Evolutionary conservation across 2,888 invertebrate genomes (phyloP).

Genomic region (Nomada fucata): DNA sequence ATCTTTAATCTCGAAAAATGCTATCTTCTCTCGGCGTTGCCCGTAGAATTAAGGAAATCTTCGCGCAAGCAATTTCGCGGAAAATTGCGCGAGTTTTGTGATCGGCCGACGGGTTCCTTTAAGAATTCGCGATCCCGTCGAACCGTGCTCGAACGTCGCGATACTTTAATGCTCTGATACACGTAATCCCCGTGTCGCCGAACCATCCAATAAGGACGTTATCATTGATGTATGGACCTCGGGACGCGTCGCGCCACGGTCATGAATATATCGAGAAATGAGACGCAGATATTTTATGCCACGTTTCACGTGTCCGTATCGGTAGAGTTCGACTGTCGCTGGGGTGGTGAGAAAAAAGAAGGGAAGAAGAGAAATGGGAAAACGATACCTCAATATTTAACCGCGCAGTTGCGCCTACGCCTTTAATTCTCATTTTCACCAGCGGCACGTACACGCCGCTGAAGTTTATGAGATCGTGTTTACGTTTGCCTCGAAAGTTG

Average conservation of each 20-base stretch:
- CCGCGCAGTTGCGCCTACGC: neutral
- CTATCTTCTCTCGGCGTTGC: neutral
- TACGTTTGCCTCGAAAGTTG: no score
- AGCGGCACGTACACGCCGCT: neutral
- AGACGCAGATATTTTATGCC: conserved; percentile 36
- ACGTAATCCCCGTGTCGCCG: conserved; percentile 26
- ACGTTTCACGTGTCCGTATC: neutral
- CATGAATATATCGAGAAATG: conserved; percentile 41
- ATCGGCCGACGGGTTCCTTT: neutral
- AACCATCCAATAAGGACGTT: conserved; percentile 51
- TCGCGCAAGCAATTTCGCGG: conserved; percentile 14
- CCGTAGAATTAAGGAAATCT: conserved; percentile 33
- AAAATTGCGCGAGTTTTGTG: conserved; percentile 32
- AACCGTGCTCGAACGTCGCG: conserved; percentile 31
- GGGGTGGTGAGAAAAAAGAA: neutral
- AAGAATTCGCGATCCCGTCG: conserved; percentile 16
- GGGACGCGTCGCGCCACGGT: conserved; percentile 12
- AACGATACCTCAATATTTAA: conserved; percentile 29
- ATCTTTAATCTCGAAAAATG: neutral
- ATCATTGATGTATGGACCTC: conserved; percentile 51
- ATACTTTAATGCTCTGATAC: conserved; percentile 54
- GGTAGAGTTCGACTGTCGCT: neutral
- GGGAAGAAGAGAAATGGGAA: neutral
- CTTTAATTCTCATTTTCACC: neutral
- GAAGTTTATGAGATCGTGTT: neutral